Percentiles rank a stretch among this genome's conserved stretches.
phyloP scores from a whole-genome alignment of 1,140 invertebrate genomes.

The Bombus difficillimus region DNA sequence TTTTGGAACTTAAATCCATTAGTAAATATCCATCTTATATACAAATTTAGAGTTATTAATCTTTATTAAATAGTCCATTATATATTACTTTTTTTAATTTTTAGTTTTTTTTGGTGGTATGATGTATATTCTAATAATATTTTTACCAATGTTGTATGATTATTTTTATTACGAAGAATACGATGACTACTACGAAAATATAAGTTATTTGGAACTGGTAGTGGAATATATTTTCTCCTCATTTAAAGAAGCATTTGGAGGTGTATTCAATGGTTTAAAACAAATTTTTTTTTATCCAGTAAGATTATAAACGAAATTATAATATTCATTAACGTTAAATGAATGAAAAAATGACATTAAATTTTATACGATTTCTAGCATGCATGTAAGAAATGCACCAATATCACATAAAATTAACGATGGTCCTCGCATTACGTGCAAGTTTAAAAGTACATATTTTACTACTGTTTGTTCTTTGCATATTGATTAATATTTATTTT shows the following conservation, averaged over 20 bases:
- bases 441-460: constrained; percentile 10
- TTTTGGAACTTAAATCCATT: constrained; percentile 66
- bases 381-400: constrained; percentile 70
- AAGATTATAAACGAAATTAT: constrained; percentile 53
- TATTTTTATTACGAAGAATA: constrained; percentile 71
- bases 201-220: constrained; percentile 69
- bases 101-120: constrained; percentile 72
- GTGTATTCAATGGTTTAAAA: constrained; percentile 63
- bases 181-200: constrained; percentile 71
- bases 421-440: not conserved
- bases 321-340: not conserved
- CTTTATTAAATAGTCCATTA: not conserved
- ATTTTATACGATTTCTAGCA: constrained; percentile 67
- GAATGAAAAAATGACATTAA: constrained; percentile 12
- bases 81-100: constrained; percentile 2
- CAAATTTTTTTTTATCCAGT: constrained; percentile 72
- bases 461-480: constrained; percentile 10
- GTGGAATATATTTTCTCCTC: constrained; percentile 72
- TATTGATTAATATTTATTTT: constrained; percentile 40
- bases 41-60: not conserved
- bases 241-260: constrained; percentile 73
- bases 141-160: constrained; percentile 74
- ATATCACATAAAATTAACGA: constrained; percentile 55
- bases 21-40: constrained; percentile 49
- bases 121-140: constrained; percentile 70